Conservation (phyloP, 1,140 invertebrate genomes). For the Hyles vespertilio region DNA sequence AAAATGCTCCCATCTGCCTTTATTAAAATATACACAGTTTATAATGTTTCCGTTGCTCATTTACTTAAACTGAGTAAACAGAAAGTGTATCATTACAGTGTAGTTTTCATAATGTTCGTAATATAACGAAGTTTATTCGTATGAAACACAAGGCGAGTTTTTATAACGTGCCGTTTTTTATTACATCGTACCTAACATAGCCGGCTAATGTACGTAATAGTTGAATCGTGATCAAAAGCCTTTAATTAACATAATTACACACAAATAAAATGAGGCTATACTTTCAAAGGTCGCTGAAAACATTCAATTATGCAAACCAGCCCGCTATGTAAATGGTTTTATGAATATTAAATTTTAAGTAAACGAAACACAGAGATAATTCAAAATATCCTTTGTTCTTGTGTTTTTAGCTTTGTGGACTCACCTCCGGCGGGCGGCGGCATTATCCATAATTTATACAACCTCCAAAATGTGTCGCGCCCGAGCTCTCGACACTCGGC, state of each 20-base stretch:
- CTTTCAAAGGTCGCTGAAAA: conserved; percentile 31
- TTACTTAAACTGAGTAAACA: too few species aligned
- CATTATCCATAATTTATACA: conserved; percentile 14
- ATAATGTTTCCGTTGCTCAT: too few species aligned
- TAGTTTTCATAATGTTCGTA: too few species aligned
- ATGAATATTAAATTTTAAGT: conserved; percentile 28
- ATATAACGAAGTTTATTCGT: too few species aligned
- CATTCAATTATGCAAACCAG: conserved; percentile 30
- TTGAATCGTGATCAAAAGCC: conserved; percentile 5
- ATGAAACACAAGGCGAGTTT: too few species aligned
- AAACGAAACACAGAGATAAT: conserved; percentile 16
- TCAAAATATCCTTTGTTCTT: conserved; percentile 12
- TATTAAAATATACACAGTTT: too few species aligned
- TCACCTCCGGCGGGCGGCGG: conserved; percentile 10
- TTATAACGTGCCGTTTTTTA: too few species aligned
- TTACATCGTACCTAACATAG: too few species aligned
- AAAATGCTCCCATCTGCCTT: too few species aligned
- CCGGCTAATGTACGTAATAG: too few species aligned
- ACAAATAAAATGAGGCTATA: conserved; percentile 25
- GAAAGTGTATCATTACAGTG: too few species aligned
- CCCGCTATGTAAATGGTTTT: conserved; percentile 27
- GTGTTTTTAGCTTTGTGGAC: conserved; percentile 11
- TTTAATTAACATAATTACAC: conserved; percentile 28
- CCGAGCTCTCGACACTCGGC: not conserved
- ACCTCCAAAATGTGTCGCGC: conserved; percentile 15